A percentile compares a stretch with the other conserved stretches of the same genome.
These are phyloP conservation scores for Falco columbarius DNA, from an alignment of 2,797 vertebrate species.

Conservation along the genomic window DNA sequence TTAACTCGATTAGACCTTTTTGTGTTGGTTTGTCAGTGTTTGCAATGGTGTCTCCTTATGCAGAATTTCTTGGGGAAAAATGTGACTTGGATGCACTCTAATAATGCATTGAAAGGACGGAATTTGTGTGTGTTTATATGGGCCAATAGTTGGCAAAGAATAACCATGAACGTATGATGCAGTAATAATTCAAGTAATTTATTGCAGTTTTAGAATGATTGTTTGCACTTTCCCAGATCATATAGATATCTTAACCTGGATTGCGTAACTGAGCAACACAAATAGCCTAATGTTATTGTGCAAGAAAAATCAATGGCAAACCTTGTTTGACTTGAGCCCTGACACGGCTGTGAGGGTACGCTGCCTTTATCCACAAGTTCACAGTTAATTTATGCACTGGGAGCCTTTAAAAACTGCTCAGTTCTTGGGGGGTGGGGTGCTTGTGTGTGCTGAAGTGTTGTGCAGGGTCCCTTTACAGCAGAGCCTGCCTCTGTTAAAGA, in stretches of 20 bases:
- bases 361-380: not conserved
- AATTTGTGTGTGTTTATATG: not conserved
- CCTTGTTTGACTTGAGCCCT: not conserved
- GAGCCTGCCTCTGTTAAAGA: not conserved
- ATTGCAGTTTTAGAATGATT: not conserved
- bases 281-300: not conserved
- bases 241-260: not conserved
- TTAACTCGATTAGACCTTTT: not conserved
- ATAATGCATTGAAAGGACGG: not conserved
- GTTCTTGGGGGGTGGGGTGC: not conserved
- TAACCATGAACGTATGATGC: conserved; percentile 12
- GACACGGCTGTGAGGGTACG: not conserved
- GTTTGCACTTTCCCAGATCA: not conserved
- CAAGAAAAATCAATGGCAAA: not conserved
- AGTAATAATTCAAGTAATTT: conserved; percentile 58
- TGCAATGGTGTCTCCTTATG: not conserved
- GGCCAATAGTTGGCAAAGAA: conserved; percentile 34
- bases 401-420: not conserved
- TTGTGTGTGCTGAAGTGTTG: not conserved
- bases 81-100: not conserved
- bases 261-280: not conserved
- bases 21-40: not conserved
- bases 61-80: not conserved
- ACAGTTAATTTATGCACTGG: not conserved
- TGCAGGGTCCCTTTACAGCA: not conserved